Evolutionary conservation across 2,113 vertebrate species (phyloP), one percentile per base, ranked within the genome.

Genomic region (Xenopus borealis): DNA sequence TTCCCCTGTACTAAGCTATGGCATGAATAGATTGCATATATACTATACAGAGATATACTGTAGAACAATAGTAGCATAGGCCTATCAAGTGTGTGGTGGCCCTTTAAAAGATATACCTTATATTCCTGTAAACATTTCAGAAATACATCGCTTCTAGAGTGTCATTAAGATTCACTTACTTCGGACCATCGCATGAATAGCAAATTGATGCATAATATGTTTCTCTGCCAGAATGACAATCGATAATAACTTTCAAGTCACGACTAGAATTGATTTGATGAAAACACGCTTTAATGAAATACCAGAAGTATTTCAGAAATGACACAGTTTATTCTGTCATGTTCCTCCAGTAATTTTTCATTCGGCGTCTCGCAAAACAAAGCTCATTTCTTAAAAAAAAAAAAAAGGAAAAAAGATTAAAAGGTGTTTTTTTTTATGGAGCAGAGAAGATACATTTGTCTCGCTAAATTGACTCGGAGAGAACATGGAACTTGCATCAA

Each of bases 221-320:
- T 55, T 55, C 53, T n/a, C 53, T n/a, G 16, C 53, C 7, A 55
- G 10, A n/a, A 55, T 55, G 53, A 55, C 53, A 55, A 16, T n/a
- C 53, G 53, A 55, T 55, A 55, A 55, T 55, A 55, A 55, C 53
- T 55, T 55, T 16, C 17, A 8, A n/a, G 53, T 55, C 53, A 55
- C 14, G 53, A 55, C 53, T 55, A 55, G 53, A 55, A 55, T 55
- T 55, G 53, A 55, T 55, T 55, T 16, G 53, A 55, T 55, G 53
- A 55, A 55, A 55, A 55, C 53, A 55, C 16, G 8, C 12, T 55
- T 55, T 55, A 55, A 55, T 55, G 53, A 55, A 55, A 55, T n/a
- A 12, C 53, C 53, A 55, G 53, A 55, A 55, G 53, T n/a, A 16
- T 55, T 55, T 55, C 12, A 16, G 17, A 55, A 55, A 55, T 55